Percentiles rank a stretch among this genome's conserved stretches.
Evolutionary conservation across 1,140 invertebrate genomes (phyloP).

Genomic region (Apis mellifera): Amel_HAv3.1 CM009943.2:3164501-3165000

Average conservation of each 20-base stretch:
- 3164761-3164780: constrained; percentile 82
- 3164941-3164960: not conserved
- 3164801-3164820: constrained; percentile 74
- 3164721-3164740: constrained; percentile 47
- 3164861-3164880: constrained; percentile 77
- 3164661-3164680: constrained; percentile 80
- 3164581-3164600: constrained; percentile 60
- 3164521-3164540: not conserved
- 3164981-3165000: not conserved
- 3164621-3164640: constrained; percentile 59
- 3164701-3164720: constrained; percentile 43
- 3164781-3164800: constrained; percentile 76
- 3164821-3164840: constrained; percentile 71
- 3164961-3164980: not conserved
- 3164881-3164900: constrained; percentile 46
- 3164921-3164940: constrained; percentile 75
- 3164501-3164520: not conserved
- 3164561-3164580: constrained; percentile 39
- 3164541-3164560: constrained; percentile 2
- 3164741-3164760: constrained; percentile 65
- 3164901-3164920: constrained; percentile 1
- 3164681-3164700: constrained; percentile 61
- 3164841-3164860: constrained; percentile 78
- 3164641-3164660: constrained; percentile 79
- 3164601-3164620: constrained; percentile 17